Conservation (phyloP, 2,888 invertebrate species). For the Rhogogaster chlorosoma region DNA sequence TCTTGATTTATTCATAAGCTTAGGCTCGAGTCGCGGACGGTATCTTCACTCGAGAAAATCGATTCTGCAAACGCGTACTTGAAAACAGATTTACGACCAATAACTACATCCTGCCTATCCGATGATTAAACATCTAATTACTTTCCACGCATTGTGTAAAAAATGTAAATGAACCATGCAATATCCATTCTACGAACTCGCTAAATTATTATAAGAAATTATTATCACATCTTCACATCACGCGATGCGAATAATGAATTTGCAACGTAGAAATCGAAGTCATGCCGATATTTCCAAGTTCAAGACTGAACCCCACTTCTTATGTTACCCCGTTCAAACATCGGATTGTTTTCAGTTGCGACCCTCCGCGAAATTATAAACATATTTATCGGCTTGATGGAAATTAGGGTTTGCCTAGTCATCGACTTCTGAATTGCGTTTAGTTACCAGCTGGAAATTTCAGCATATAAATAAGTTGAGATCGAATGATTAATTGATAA, state of each 20-base stretch:
- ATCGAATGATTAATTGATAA: background rate
- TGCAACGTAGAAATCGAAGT: background rate
- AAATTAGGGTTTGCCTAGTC: background rate
- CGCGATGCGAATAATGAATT: background rate
- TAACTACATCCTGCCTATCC: background rate
- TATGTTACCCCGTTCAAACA: background rate
- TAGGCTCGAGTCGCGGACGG: background rate
- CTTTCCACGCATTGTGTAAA: background rate
- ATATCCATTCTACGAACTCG: background rate
- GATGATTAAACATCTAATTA: background rate
- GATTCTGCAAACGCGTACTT: background rate
- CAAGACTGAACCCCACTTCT: background rate
- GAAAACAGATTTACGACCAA: constrained; percentile 13
- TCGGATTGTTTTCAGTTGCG: background rate
- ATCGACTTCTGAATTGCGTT: background rate
- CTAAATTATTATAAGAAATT: background rate
- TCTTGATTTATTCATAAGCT: constrained; percentile 44
- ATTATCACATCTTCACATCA: background rate
- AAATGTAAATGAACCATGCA: background rate
- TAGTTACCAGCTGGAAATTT: background rate
- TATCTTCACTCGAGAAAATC: constrained; percentile 21
- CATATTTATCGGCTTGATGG: background rate
- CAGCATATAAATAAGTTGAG: background rate
- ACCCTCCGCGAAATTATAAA: background rate
- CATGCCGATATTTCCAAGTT: background rate